Percentiles rank a stretch among this genome's conserved stretches.
These are phyloP conservation scores for Agrochola macilenta DNA, from an alignment of 2,888 invertebrate genomes.

Conservation along the genomic window DNA sequence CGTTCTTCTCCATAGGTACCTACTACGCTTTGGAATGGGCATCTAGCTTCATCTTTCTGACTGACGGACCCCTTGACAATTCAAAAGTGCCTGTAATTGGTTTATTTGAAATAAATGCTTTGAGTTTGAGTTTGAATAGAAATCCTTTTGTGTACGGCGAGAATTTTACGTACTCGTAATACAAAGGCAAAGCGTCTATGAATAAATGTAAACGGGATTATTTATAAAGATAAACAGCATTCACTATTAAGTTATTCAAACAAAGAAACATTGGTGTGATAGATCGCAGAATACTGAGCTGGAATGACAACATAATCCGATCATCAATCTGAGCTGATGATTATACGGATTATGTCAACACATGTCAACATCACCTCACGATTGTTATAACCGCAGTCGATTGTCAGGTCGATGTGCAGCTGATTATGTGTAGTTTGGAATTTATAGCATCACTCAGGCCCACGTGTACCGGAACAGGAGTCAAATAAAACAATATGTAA, in stretches of 20 bases:
- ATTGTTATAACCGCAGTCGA: neutral
- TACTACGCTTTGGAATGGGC: no score
- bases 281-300: slow-evolving; percentile 1
- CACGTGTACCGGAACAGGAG: neutral
- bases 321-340: slow-evolving; percentile 15
- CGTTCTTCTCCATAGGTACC: no score
- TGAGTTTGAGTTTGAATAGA: no score
- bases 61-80: no score
- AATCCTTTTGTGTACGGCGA: neutral
- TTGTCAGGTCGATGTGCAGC: no score
- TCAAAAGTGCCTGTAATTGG: no score
- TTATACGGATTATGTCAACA: slow-evolving; percentile 3
- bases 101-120: no score
- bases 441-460: neutral
- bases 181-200: neutral
- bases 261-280: neutral
- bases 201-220: slow-evolving; percentile 5
- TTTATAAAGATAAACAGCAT: slow-evolving; percentile 13
- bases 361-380: neutral
- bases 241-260: slow-evolving; percentile 7
- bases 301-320: slow-evolving; percentile 15
- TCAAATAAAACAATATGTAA: slow-evolving; percentile 74
- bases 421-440: no score
- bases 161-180: neutral
- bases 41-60: no score